These are phyloP conservation scores for Phrynosoma blainvillii DNA, from an alignment of 2,113 vertebrate species.

Conservation along the genomic window DNA sequence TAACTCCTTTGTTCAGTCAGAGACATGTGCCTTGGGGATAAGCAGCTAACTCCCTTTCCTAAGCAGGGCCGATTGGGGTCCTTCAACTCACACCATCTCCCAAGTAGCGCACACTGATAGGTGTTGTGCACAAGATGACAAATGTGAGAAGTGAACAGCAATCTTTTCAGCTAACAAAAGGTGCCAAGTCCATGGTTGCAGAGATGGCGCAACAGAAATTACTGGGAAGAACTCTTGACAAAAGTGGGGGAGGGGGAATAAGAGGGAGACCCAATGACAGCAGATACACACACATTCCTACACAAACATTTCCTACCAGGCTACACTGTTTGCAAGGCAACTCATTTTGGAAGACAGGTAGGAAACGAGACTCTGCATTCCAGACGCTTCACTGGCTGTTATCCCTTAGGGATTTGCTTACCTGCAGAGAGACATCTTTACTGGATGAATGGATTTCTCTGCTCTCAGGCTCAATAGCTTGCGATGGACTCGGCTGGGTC, in stretches of 20 bases:
- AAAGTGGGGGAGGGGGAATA: neutral
- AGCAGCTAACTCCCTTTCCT: slow-evolving; percentile 8
- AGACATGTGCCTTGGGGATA: neutral
- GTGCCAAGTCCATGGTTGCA: slow-evolving; percentile 38
- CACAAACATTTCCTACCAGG: neutral
- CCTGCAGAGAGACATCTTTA: slow-evolving; percentile 59
- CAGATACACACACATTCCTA: neutral
- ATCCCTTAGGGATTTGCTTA: slow-evolving; percentile 52
- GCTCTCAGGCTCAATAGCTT: slow-evolving; percentile 61
- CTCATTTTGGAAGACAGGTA: slow-evolving; percentile 4
- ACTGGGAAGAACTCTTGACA: neutral
- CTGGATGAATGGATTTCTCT: slow-evolving; percentile 59
- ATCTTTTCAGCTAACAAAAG: slow-evolving; percentile 44
- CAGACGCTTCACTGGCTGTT: slow-evolving; percentile 28
- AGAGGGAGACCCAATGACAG: neutral
- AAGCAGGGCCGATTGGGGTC: neutral
- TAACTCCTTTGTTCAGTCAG: neutral
- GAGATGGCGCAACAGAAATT: slow-evolving; percentile 9
- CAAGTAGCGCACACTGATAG: slow-evolving; percentile 9
- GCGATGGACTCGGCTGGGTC: slow-evolving; percentile 79
- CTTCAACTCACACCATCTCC: slow-evolving; percentile 25
- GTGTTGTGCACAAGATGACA: neutral
- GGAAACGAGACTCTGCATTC: slow-evolving; percentile 26
- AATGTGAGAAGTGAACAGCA: slow-evolving; percentile 34
- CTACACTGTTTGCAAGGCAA: slow-evolving; percentile 2